These are phyloP conservation scores for Synodontis membranacea DNA, from an alignment of 2,113 vertebrate species.

Conservation along the genomic window DNA sequence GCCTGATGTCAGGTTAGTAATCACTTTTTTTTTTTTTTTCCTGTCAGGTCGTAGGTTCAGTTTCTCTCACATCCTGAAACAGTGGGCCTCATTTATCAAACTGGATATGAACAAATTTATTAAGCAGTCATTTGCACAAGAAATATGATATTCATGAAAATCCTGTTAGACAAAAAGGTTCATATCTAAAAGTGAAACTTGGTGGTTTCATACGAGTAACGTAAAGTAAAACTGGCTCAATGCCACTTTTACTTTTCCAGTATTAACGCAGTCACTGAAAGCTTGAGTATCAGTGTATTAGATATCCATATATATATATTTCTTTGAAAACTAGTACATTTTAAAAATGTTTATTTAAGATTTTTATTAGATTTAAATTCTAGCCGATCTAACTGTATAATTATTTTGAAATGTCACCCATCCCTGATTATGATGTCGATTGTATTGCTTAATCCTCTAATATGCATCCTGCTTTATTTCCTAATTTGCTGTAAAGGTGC, in stretches of 20 bases:
- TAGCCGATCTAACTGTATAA: background rate
- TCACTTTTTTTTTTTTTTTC: no score
- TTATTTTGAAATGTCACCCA: background rate
- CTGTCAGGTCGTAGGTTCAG: background rate
- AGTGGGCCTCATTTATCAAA: background rate
- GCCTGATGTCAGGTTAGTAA: slow-evolving; percentile 79
- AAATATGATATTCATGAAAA: background rate
- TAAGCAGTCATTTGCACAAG: background rate
- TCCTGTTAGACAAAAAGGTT: no score
- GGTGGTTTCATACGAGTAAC: background rate
- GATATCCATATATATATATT: background rate
- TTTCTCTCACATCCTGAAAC: background rate
- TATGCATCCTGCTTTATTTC: background rate
- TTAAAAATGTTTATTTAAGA: no score
- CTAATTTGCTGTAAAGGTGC: slow-evolving; percentile 67
- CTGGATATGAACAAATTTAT: background rate
- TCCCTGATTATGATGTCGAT: background rate
- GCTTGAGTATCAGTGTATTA: background rate
- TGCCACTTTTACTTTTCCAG: background rate
- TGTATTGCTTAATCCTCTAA: background rate
- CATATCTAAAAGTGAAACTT: no score
- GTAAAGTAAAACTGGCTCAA: background rate
- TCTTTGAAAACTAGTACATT: no score
- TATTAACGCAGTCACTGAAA: background rate
- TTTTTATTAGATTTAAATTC: no score